Evolutionary conservation across 2,113 vertebrate species (phyloP).

Genomic region (Campylorhamphus procurvoides): DNA sequence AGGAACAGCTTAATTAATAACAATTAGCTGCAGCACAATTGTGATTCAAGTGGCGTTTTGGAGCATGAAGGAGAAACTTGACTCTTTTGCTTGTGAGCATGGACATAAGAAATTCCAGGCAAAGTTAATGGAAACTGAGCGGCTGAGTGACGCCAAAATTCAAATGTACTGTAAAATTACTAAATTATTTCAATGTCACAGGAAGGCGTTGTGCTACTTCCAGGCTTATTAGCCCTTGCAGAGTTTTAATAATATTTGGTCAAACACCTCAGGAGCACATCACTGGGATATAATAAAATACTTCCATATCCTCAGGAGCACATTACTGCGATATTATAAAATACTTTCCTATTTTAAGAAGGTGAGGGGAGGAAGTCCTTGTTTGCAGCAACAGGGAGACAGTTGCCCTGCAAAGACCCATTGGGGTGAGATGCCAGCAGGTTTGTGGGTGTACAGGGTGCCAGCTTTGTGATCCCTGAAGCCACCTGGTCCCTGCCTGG

Average conservation of each 20-base stretch:
- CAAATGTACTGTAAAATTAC: constrained; percentile 80
- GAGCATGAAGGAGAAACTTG: constrained; percentile 81
- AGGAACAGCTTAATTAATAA: constrained; percentile 79
- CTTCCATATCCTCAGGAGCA: constrained; percentile 21
- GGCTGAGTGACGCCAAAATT: constrained; percentile 60
- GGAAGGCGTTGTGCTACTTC: constrained; percentile 29
- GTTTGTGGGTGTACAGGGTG: accelerated
- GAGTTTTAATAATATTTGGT: constrained; percentile 71
- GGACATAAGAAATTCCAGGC: constrained; percentile 66
- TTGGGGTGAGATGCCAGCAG: not conserved
- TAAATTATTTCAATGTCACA: constrained; percentile 76
- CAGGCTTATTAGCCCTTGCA: constrained; percentile 71
- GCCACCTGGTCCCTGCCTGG: not conserved
- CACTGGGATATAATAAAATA: not conserved
- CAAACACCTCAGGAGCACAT: constrained; percentile 49
- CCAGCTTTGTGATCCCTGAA: accelerated
- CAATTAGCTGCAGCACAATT: constrained; percentile 67
- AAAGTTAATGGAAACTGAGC: constrained; percentile 75
- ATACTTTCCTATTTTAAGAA: not conserved
- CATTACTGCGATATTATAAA: not conserved
- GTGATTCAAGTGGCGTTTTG: constrained; percentile 66
- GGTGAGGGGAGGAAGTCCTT: not conserved
- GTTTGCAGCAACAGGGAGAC: not conserved
- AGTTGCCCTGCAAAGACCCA: not conserved
- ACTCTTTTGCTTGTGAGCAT: constrained; percentile 55